These are phyloP conservation scores for Antigone vipio DNA, from an alignment of 2,113 vertebrate species.

Conservation along the genomic window DNA sequence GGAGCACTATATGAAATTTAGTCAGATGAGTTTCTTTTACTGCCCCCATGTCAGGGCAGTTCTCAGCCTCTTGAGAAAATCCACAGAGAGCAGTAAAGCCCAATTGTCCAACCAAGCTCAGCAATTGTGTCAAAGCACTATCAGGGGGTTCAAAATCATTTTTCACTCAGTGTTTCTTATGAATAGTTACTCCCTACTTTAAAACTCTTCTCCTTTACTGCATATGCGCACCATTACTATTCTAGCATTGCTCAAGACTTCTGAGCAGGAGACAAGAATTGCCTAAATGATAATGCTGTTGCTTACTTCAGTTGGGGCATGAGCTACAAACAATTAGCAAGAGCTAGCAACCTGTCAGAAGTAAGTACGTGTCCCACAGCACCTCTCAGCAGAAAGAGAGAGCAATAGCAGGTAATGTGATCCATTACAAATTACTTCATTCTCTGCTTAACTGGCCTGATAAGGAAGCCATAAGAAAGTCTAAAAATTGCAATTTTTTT, in stretches of 20 bases:
- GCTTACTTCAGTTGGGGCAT: background rate
- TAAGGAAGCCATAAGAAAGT: background rate
- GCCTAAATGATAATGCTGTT: background rate
- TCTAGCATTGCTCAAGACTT: background rate
- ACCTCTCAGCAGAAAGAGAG: background rate
- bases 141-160: background rate
- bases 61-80: background rate
- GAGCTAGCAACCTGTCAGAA: background rate
- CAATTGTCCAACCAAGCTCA: background rate
- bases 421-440: background rate
- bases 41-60: background rate
- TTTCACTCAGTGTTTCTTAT: background rate
- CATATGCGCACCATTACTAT: background rate
- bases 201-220: background rate
- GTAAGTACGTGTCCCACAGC: background rate
- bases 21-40: conserved; percentile 29
- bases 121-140: background rate
- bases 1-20: background rate
- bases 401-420: background rate
- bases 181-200: background rate
- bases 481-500: background rate
- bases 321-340: background rate
- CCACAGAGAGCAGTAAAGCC: background rate
- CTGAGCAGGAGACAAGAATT: background rate
- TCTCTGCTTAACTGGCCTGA: background rate